Base-by-base conservation (phyloP, 2,797 vertebrate genomes). In the Microcaecilia unicolor region DNA sequence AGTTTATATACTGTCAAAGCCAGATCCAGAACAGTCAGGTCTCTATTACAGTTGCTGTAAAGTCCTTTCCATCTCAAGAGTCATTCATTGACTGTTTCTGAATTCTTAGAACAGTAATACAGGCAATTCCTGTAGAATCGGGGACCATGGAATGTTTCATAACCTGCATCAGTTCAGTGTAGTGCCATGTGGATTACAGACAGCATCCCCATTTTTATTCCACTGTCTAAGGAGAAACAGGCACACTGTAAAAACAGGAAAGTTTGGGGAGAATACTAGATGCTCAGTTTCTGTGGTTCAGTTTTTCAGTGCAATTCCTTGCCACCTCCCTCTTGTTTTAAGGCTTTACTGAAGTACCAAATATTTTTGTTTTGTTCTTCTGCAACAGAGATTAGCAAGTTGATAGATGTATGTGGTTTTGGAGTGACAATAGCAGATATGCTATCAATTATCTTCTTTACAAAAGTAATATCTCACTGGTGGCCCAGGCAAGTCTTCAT, bases 381-480 rank as follows among this genome's bases (percentile, higher is more conserved):
- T 28, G 55, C 62, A 48, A 53, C 31, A 24, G 39, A 43, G 51
- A 55, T 48, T 58, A 64, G 37, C 40, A 45, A 49, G 39, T 66
- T 48, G 58, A 51, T 59, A 35, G 64, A 56, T 63, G 51, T 18
- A 58, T 67, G 48, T 28, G 31, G 56, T 70, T 54, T 37, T 13
- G 39, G 41, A 61, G 45, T 39, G 52, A 56, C 16, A 60, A 81
- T 55, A 79, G 44, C 55, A 40, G 28, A 52, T 74, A 6, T 52
- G 64, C 44, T 67, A 46, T 64, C 76, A 83, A 36, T 81, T 76
- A 34, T 55, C 61, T 47, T 83, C 72, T 18, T 68, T 74, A 65
- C 74, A 80, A 76, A 99, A 98, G 79, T 83, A 85, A 67, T 98
- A 99, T 79, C 96, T 88, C 48, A 99, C 89, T 15, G 96, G 96